Evolutionary conservation across 2,797 vertebrate species (phyloP).

Genomic region (Enteromius fasciolatus): DNA sequence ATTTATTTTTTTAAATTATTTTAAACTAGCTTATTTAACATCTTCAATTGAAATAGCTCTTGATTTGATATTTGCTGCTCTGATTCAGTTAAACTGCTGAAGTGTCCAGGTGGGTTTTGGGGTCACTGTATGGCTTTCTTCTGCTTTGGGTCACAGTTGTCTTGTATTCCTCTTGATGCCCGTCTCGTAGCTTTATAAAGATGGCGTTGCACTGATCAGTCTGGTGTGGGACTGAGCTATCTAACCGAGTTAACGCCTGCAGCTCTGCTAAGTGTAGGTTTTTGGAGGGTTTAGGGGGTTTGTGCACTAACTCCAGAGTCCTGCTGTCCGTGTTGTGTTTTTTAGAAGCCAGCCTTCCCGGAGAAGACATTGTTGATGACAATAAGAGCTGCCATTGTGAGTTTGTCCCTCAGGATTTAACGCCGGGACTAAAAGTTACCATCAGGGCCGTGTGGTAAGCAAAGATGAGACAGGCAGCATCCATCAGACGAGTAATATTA

Average conservation of each 20-base stretch:
- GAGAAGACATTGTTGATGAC: slow-evolving; percentile 91
- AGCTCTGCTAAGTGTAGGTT: slow-evolving; percentile 50
- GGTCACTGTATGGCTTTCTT: slow-evolving; percentile 14
- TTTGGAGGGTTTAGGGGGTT: slow-evolving; percentile 25
- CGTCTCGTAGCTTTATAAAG: neutral
- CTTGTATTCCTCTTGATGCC: slow-evolving; percentile 16
- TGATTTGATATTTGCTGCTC: neutral
- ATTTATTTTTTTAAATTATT: neutral
- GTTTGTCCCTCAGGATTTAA: slow-evolving; percentile 93
- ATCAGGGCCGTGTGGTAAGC: slow-evolving; percentile 96
- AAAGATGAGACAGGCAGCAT: slow-evolving; percentile 11
- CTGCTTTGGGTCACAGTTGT: slow-evolving; percentile 57
- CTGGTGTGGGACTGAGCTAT: neutral
- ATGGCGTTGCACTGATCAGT: neutral
- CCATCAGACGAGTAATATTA: slow-evolving; percentile 28
- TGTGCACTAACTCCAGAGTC: slow-evolving; percentile 52
- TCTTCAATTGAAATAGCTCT: too few relatives aligned
- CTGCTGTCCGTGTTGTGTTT: slow-evolving; percentile 58
- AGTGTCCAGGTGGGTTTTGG: slow-evolving; percentile 11
- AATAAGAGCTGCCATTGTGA: slow-evolving; percentile 97
- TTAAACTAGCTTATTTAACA: neutral
- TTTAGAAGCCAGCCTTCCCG: slow-evolving; percentile 91
- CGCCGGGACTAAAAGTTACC: slow-evolving; percentile 93
- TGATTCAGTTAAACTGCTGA: neutral
- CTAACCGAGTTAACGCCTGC: neutral